Evolutionary conservation across 1,140 invertebrate species (phyloP), one percentile per base, ranked within the genome.

Genomic region (Zaprionus ornatus): DNA sequence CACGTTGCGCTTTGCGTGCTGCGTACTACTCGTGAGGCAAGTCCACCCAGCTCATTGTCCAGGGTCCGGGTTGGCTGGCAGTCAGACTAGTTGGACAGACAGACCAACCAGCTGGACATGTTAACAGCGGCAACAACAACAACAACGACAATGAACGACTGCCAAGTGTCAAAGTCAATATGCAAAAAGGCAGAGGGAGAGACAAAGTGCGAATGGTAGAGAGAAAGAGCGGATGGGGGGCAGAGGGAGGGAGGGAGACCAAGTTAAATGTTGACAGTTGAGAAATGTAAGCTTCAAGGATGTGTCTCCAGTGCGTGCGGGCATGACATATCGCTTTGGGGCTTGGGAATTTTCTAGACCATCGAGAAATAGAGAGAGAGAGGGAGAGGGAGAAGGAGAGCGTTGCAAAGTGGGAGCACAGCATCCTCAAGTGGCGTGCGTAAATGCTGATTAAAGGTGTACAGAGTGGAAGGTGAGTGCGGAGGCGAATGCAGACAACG

Each of bases 241-340:
- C 62, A 54, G n/a, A 21, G 15, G 54, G 50, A 27, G 40, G 35
- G 50, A 59, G 57, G 59, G 45, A 65, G 62, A 63, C 50, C 74
- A 83, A 87, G 84, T 87, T 87, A 87, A 88, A 87, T 87, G 84
- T 87, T 84, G 84, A 87, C 84, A 87, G 84, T 82, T 74, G 77
- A 87, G 84, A 87, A 87, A 88, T 87, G 85, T 80, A 84, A 78
- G 80, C 84, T 87, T 88, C 84, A 88, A 88, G 84, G 84, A 87
- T 87, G 70, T 80, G 78, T 72, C 66, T 77, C 66, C 77, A 75
- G 73, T 79, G 68, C 75, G 68, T 72, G 55, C 68, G 61, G 62
- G 35, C 68, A 66, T 79, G 77, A 79, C 68, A 76, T 64, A 71
- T 62, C 78, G 65, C 74, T 69, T 80, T 80, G 84, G 73, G 78